Base-by-base conservation (phyloP, 1,140 invertebrate species). In the Cydia fagiglandana region DNA sequence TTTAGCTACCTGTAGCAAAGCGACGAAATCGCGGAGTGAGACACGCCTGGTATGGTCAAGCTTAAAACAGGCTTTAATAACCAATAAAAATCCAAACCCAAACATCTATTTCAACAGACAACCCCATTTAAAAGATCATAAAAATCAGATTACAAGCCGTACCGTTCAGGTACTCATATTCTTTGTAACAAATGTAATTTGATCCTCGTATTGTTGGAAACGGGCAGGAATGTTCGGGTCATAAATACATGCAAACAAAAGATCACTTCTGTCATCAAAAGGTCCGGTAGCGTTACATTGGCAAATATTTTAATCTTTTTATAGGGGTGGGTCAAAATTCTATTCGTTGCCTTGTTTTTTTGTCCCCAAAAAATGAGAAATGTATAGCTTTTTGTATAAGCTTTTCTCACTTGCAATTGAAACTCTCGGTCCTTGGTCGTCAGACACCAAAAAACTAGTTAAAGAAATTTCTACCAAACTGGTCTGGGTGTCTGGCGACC, bases 171-270 rank as follows among this genome's bases (percentile, higher is more conserved):
- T 61, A 53, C 50, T 61, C 56, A 2, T 61, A 61, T 61, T 61
- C 56, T 10, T 61, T 61, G 56, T 61, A 20, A n/a, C 15, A 12
- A 61, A n/a, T 12, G 56, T 61, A 61, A 61, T 61, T 61, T n/a
- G 56, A 61, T 10, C 56, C 12, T 61, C 20, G 20, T 61, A 61
- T 61, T 61, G 56, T 61, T 17, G n/a, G 53, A 56, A 20, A 56
- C 47, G 53, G 20, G 20, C 20, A 24, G 56, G 20, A 61, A 61
- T 61, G 20, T 61, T 61, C 7, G 56, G 17, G 56, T 2, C 56
- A 61, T 61, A 61, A 61, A 61, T 61, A 61, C 24, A 61, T 61
- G 56, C 56, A 61, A 61, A 61, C 56, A 61, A 61, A 61, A 24
- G 20, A 61, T 24, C n/a, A 61, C n/a, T 61, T 24, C 56, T 61